Evolutionary conservation across 2,113 vertebrate species (phyloP).

Genomic region (Turdus rufiventris): DNA sequence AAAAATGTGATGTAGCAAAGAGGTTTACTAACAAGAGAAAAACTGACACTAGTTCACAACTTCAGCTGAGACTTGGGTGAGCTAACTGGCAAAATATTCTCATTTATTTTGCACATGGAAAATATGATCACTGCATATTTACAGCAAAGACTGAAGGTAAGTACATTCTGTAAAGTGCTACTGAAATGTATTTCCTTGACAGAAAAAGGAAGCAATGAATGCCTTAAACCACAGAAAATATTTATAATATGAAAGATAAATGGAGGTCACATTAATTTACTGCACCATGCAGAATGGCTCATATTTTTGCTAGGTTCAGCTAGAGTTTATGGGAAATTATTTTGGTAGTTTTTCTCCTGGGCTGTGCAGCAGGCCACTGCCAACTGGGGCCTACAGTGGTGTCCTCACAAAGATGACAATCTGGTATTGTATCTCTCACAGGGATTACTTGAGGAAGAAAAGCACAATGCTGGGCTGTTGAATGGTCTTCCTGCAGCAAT

Average conservation of each 20-base stretch:
- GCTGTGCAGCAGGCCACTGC: background rate
- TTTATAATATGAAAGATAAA: constrained; percentile 73
- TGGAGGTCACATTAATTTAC: constrained; percentile 61
- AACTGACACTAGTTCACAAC: background rate
- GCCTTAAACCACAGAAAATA: constrained; percentile 72
- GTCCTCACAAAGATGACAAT: background rate
- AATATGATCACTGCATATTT: constrained; percentile 66
- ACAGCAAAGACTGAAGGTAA: constrained; percentile 65
- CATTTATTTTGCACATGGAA: constrained; percentile 70
- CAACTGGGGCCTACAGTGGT: background rate
- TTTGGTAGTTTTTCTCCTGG: background rate
- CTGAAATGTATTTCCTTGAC: constrained; percentile 74
- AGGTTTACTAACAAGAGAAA: constrained; percentile 5
- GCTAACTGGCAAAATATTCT: constrained; percentile 58
- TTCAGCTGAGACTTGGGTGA: constrained; percentile 18
- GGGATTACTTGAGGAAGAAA: background rate
- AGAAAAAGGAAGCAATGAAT: constrained; percentile 72
- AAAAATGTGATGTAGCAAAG: background rate
- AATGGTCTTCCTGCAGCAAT: background rate
- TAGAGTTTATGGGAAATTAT: constrained; percentile 70
- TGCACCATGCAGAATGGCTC: constrained; percentile 37
- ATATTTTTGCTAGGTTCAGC: constrained; percentile 73
- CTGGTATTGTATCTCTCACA: background rate
- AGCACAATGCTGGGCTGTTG: background rate
- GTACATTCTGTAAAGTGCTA: constrained; percentile 72